Conservation (phyloP, 2,113 vertebrate genomes). For the Gadus chalcogrammus region DNA sequence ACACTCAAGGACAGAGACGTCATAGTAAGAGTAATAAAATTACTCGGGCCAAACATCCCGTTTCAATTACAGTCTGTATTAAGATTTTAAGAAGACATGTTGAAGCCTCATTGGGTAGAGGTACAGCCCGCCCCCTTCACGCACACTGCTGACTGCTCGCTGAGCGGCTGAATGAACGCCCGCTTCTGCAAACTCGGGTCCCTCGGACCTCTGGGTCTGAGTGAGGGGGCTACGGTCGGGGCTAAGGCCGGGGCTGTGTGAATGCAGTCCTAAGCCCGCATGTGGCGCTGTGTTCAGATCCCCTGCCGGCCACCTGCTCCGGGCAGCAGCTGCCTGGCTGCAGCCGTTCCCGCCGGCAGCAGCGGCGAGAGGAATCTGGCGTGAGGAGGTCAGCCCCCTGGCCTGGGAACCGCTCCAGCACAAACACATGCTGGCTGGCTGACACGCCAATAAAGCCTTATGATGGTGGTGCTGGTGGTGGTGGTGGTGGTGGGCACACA, state of each 20-base stretch:
- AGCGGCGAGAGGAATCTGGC: constrained; percentile 17
- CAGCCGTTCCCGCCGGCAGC: constrained; percentile 33
- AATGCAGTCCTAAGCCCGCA: constrained; percentile 43
- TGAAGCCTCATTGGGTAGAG: constrained; percentile 34
- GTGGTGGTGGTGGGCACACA: no score
- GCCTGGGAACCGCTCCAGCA: constrained; percentile 22
- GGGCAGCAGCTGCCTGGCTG: constrained; percentile 58
- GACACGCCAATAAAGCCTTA: constrained; percentile 28
- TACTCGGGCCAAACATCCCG: constrained; percentile 46
- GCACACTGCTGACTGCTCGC: neutral
- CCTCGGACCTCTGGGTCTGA: constrained; percentile 47
- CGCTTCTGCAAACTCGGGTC: constrained; percentile 33
- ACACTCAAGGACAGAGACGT: neutral
- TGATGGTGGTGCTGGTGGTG: no score
- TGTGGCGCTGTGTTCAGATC: constrained; percentile 63
- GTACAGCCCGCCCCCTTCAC: constrained; percentile 34
- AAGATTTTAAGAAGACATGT: constrained; percentile 54
- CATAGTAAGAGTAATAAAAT: constrained; percentile 15
- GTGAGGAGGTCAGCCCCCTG: constrained; percentile 14
- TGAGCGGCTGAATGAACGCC: constrained; percentile 6
- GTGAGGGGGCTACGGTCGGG: constrained; percentile 7
- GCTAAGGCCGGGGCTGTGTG: neutral
- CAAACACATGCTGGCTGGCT: constrained; percentile 33
- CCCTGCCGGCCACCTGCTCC: constrained; percentile 65
- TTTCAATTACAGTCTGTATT: constrained; percentile 53